These are phyloP conservation scores for Clostera curtula DNA, from an alignment of 2,888 invertebrate species.

Conservation along the genomic window DNA sequence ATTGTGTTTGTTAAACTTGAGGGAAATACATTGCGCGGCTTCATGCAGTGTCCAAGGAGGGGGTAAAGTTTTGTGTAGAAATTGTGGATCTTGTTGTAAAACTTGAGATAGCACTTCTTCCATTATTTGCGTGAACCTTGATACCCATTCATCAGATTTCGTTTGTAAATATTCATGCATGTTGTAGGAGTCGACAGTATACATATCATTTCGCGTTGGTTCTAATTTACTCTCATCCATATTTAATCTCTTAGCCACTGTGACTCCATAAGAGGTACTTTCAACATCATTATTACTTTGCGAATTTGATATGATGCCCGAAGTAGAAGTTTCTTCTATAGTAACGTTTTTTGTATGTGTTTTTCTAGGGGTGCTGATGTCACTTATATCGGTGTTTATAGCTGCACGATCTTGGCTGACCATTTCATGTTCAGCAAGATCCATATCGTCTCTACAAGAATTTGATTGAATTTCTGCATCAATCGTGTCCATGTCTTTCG, in stretches of 20 bases:
- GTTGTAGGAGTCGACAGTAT: conserved; percentile 30
- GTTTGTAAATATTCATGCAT: conserved; percentile 43
- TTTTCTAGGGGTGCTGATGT: conserved; percentile 12
- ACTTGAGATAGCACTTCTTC: conserved; percentile 50
- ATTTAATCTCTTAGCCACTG: neutral
- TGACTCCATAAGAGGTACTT: too few species aligned
- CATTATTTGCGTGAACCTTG: conserved; percentile 58
- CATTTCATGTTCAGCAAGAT: neutral
- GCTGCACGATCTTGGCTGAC: neutral
- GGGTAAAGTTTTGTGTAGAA: conserved; percentile 25
- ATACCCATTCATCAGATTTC: conserved; percentile 53
- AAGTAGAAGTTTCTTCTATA: conserved; percentile 34
- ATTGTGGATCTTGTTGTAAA: conserved; percentile 32
- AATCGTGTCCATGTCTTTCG: neutral
- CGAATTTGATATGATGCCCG: conserved; percentile 34
- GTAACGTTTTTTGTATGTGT: conserved; percentile 16
- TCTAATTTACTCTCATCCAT: conserved; percentile 13
- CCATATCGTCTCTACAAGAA: neutral
- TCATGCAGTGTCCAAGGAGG: conserved; percentile 54
- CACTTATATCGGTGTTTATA: conserved; percentile 13
- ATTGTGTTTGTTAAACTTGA: conserved; percentile 28
- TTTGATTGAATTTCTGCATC: conserved; percentile 2
- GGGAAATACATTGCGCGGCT: conserved; percentile 43
- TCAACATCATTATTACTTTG: conserved; percentile 26
- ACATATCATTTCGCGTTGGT: conserved; percentile 25